phyloP scores from a whole-genome alignment of 2,113 vertebrate species.

The Synchiropus splendidus region DNA sequence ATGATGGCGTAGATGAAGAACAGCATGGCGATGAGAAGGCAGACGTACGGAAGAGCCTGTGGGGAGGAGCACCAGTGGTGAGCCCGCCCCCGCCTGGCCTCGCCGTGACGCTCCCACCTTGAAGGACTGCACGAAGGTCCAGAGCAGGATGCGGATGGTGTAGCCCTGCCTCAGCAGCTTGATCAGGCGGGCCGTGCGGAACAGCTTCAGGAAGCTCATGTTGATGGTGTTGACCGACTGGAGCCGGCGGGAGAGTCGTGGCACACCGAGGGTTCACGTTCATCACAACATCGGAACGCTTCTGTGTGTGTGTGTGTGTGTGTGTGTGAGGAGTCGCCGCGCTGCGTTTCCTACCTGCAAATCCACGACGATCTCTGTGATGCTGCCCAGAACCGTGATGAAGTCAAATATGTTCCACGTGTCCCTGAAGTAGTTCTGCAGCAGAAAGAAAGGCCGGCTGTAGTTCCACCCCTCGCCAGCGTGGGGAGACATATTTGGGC shows the following conservation, averaged over 20 bases:
- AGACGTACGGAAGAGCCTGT: slow-evolving; percentile 95
- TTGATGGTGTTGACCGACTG: slow-evolving; percentile 88
- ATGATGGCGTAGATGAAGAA: slow-evolving; percentile 99
- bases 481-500: neutral
- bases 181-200: slow-evolving; percentile 90
- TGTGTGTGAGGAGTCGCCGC: no score
- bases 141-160: slow-evolving; percentile 94
- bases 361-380: slow-evolving; percentile 89
- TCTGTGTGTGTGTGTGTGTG: no score
- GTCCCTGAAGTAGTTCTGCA: slow-evolving; percentile 96
- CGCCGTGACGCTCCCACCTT: slow-evolving; percentile 69
- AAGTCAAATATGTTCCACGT: slow-evolving; percentile 99
- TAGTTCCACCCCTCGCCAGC: neutral
- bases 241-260: neutral
- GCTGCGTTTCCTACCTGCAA: slow-evolving; percentile 64
- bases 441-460: slow-evolving; percentile 3
- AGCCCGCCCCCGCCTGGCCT: neutral
- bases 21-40: slow-evolving; percentile 96
- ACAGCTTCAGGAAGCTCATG: slow-evolving; percentile 98
- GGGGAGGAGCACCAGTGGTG: neutral
- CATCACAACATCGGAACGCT: no score
- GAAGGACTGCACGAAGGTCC: slow-evolving; percentile 98
- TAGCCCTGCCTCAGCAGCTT: slow-evolving; percentile 95
- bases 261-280: no score
- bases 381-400: slow-evolving; percentile 95